Conservation (phyloP, 2,113 vertebrate species). For the Oryzias curvinotus region DNA sequence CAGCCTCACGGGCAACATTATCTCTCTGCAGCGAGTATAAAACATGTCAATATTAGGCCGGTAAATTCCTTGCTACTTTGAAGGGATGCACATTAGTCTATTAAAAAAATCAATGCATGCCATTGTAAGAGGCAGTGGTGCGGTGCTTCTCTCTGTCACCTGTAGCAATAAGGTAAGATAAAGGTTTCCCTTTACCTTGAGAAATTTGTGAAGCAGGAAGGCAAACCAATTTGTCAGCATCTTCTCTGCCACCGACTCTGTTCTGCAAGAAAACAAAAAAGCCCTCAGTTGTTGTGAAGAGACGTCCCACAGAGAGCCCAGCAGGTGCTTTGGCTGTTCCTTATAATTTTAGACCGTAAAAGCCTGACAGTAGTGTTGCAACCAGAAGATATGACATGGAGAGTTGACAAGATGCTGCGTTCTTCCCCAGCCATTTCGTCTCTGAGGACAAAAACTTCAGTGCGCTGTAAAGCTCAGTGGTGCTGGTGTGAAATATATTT, state of each 20-base stretch:
- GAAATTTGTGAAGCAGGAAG: conserved; percentile 91
- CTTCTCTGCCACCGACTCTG: conserved; percentile 81
- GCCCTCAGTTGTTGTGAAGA: conserved; percentile 41
- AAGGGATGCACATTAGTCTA: conserved; percentile 23
- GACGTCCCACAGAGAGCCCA: conserved; percentile 33
- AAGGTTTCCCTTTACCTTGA: conserved; percentile 81
- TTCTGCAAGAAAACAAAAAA: conserved; percentile 72
- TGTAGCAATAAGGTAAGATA: conserved; percentile 26
- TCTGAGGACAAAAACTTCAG: conserved; percentile 23
- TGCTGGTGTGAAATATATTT: conserved; percentile 41
- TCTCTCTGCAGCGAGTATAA: conserved; percentile 11
- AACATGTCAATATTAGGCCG: conserved; percentile 23
- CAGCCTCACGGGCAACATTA: conserved; percentile 27
- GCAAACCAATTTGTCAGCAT: conserved; percentile 97
- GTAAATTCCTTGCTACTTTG: conserved; percentile 13
- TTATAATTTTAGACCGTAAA: conserved; percentile 49
- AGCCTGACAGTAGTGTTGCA: conserved; percentile 26
- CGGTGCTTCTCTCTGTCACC: conserved; percentile 29
- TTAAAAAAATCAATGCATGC: conserved; percentile 41
- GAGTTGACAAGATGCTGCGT: conserved; percentile 27
- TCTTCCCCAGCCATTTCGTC: conserved; percentile 9
- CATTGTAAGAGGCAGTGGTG: conserved; percentile 7
- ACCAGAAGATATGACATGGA: conserved; percentile 25
- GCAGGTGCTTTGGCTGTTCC: conserved; percentile 48
- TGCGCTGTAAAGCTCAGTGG: conserved; percentile 39